These are phyloP conservation scores for Herminia tarsipennalis DNA, from an alignment of 2,888 invertebrate species.

Conservation along the genomic window DNA sequence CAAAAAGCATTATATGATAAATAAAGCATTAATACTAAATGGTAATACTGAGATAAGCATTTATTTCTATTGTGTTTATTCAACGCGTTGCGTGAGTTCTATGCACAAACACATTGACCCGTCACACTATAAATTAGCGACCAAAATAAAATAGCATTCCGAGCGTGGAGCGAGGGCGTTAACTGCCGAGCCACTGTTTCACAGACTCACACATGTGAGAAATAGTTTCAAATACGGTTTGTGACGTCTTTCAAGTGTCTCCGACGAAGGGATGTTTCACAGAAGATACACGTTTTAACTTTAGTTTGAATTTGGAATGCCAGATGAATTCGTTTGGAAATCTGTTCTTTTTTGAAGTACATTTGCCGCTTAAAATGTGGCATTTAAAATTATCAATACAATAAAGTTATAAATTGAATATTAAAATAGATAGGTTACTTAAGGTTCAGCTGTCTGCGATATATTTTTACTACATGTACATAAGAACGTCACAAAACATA, in stretches of 20 bases:
- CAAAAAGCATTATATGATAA: too few relatives aligned
- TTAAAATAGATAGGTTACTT: too few relatives aligned
- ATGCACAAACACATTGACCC: constrained; percentile 40
- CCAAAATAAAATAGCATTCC: constrained; percentile 70
- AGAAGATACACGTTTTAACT: too few relatives aligned
- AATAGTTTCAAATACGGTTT: constrained; percentile 28
- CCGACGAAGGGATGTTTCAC: constrained; percentile 2
- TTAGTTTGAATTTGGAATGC: too few relatives aligned
- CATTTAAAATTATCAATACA: too few relatives aligned
- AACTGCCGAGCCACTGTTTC: constrained; percentile 47
- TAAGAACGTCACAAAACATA: too few relatives aligned
- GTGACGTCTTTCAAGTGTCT: constrained; percentile 19
- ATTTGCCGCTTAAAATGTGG: too few relatives aligned
- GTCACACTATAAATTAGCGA: constrained; percentile 70
- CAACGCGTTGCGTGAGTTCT: constrained; percentile 33
- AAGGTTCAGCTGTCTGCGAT: too few relatives aligned
- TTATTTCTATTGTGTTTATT: constrained; percentile 48
- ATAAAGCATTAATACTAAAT: constrained; percentile 42
- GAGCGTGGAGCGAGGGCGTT: constrained; percentile 56
- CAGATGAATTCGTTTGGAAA: too few relatives aligned
- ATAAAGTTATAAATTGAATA: too few relatives aligned
- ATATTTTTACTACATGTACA: too few relatives aligned
- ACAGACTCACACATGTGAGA: constrained; percentile 32
- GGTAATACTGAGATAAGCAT: constrained; percentile 41
- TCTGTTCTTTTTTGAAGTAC: too few relatives aligned